These are phyloP conservation scores for Ecliptopera silaceata DNA, from an alignment of 2,888 invertebrate genomes.

Conservation along the genomic window DNA sequence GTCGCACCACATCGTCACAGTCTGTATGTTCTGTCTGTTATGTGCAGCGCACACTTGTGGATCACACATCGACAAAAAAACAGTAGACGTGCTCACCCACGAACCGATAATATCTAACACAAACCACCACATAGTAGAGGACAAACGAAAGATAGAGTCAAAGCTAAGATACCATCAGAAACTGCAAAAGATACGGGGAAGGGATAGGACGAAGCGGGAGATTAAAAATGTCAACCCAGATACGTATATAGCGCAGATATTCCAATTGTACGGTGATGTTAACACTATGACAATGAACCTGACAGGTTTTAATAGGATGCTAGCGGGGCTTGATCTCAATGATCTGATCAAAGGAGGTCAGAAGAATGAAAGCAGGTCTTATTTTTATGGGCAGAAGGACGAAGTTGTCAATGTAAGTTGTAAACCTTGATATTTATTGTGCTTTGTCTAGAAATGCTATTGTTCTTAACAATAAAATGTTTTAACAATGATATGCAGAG, in stretches of 20 bases:
- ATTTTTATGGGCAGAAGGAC: conserved; percentile 56
- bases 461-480: too few species aligned
- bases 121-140: conserved; percentile 51
- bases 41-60: conserved; percentile 91
- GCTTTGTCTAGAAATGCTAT: too few species aligned
- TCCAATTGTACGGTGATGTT: conserved; percentile 81
- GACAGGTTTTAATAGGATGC: conserved; percentile 72
- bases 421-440: too few species aligned
- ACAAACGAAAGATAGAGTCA: conserved; percentile 49
- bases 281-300: conserved; percentile 83
- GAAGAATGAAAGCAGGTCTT: conserved; percentile 51
- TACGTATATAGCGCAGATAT: conserved; percentile 86
- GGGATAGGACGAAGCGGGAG: conserved; percentile 54
- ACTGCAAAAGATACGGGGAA: conserved; percentile 53
- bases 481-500: too few species aligned
- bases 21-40: conserved; percentile 92
- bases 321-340: conserved; percentile 83
- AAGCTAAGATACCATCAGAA: conserved; percentile 57
- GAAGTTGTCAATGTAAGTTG: conserved; percentile 73
- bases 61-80: conserved; percentile 83
- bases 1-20: conserved; percentile 86
- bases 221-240: conserved; percentile 70
- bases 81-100: conserved; percentile 49
- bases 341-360: conserved; percentile 75
- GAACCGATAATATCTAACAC: conserved; percentile 48